Evolutionary conservation across 2,113 vertebrate species (phyloP).

Genomic region (Rostratula benghalensis): DNA sequence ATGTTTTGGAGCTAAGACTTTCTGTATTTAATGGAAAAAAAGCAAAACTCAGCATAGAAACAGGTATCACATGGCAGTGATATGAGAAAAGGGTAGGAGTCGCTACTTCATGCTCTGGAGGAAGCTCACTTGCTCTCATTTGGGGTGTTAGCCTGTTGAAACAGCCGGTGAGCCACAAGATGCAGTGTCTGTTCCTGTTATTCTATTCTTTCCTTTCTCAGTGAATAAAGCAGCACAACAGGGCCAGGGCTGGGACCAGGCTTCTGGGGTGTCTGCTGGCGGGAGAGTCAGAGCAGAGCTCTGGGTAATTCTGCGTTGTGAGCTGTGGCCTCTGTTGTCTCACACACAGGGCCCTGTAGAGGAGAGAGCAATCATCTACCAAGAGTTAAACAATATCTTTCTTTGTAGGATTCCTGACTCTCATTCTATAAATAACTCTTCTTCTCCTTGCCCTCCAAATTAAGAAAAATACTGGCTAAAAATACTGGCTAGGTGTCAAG

Average conservation of each 20-base stretch:
- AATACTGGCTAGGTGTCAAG: neutral
- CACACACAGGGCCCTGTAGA: neutral
- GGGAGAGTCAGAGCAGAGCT: accelerated
- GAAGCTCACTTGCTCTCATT: neutral
- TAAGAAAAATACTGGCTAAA: neutral
- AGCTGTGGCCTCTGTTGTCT: neutral
- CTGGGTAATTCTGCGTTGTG: neutral
- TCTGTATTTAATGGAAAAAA: neutral
- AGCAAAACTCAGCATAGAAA: neutral
- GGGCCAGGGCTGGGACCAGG: neutral
- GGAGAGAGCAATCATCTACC: neutral
- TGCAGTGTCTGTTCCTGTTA: neutral
- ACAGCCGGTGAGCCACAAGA: neutral
- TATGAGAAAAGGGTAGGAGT: neutral
- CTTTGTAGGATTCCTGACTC: neutral
- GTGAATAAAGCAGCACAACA: neutral
- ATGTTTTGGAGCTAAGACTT: neutral
- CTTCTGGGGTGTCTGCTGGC: neutral
- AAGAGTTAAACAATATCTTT: neutral
- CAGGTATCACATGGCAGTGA: neutral
- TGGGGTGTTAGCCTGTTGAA: neutral
- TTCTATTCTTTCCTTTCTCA: neutral
- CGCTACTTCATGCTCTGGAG: neutral
- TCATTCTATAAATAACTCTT: neutral
- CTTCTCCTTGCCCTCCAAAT: accelerated